A percentile compares a stretch with the other conserved stretches of the same genome.
phyloP scores from a whole-genome alignment of 2,888 invertebrate species.

The Adelognathus sp. region DNA sequence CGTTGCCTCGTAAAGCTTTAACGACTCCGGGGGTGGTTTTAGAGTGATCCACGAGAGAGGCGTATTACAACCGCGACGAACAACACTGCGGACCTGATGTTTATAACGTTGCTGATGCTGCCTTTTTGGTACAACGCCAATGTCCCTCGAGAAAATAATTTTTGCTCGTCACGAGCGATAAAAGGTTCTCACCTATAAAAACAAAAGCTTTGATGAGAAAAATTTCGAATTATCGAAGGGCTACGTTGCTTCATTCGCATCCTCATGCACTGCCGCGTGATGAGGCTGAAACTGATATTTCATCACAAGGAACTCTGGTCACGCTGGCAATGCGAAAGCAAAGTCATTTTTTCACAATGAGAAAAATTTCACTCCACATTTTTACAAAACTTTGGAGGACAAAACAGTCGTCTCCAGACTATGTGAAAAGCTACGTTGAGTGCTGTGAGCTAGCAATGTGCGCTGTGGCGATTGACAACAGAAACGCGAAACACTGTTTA shows the following conservation, averaged over 20 bases:
- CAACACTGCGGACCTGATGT: not conserved
- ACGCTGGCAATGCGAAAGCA: too few relatives aligned
- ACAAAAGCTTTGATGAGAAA: not conserved
- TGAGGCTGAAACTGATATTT: too few relatives aligned
- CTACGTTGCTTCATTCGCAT: not conserved
- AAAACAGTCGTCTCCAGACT: too few relatives aligned
- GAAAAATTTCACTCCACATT: not conserved
- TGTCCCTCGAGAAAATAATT: not conserved
- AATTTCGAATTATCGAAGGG: not conserved
- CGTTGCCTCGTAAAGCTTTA: constrained; percentile 49
- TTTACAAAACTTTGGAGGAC: not conserved
- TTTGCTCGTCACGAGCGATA: not conserved
- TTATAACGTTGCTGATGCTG: not conserved
- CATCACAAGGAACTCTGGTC: not conserved
- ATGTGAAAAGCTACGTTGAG: too few relatives aligned
- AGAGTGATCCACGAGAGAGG: constrained; percentile 36
- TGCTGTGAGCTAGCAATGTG: too few relatives aligned
- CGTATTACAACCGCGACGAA: constrained; percentile 3
- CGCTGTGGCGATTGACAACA: too few relatives aligned
- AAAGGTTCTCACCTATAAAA: not conserved
- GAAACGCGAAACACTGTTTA: too few relatives aligned
- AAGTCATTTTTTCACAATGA: too few relatives aligned
- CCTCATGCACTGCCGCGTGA: not conserved
- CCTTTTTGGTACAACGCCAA: constrained; percentile 17
- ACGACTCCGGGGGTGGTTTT: constrained; percentile 37